Conservation (phyloP, 1,140 invertebrate species). For the Zophobas atratus region DNA sequence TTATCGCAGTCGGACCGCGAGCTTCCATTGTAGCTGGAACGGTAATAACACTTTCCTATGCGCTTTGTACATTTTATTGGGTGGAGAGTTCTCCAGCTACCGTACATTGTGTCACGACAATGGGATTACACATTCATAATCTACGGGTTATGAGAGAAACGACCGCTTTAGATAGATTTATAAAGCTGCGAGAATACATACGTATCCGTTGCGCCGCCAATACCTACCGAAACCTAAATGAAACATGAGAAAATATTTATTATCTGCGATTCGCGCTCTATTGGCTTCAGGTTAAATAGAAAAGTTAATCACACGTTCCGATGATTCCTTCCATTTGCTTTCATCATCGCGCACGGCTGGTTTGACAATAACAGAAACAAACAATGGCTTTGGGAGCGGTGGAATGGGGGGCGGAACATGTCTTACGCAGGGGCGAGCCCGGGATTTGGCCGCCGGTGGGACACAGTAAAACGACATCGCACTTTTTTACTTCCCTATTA, state of each 20-base stretch:
- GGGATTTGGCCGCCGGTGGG: too few relatives aligned
- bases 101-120: conserved; percentile 60
- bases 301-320: conserved; percentile 37
- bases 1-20: conserved; percentile 58
- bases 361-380: conserved; percentile 25
- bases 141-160: conserved; percentile 45
- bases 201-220: neutral
- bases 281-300: conserved; percentile 44
- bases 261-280: conserved; percentile 43
- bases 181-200: conserved; percentile 31
- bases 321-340: conserved; percentile 31
- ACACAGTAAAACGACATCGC: too few relatives aligned
- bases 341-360: conserved; percentile 26
- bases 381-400: neutral
- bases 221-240: conserved; percentile 11
- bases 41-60: conserved; percentile 65
- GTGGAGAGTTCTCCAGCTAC: conserved; percentile 53
- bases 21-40: conserved; percentile 55
- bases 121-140: conserved; percentile 64
- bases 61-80: conserved; percentile 64
- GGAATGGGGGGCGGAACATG: too few relatives aligned
- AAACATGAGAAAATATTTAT: conserved; percentile 42
- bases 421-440: too few relatives aligned
- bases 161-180: conserved; percentile 42
- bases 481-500: too few relatives aligned